Base-by-base conservation (phyloP, 2,888 invertebrate species). In the Salticus scenicus region DNA sequence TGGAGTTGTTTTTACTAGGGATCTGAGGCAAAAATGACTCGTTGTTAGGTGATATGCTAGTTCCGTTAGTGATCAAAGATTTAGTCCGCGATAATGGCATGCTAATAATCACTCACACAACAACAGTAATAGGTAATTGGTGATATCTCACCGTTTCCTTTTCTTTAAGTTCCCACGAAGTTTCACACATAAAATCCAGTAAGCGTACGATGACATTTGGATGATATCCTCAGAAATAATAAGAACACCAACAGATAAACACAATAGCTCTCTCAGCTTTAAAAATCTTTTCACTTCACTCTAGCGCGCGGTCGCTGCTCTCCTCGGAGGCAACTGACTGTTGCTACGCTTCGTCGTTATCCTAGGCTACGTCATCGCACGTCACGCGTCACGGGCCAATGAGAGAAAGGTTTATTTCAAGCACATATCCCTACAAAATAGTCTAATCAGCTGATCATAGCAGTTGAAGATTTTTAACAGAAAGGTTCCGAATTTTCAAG, bases 31-130 rank as follows among this genome's bases (percentile, higher is more conserved):
- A 80, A 72, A 89, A 89, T 10, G 89, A 88, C 71, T 90, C 90
- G 51, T 90, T 89, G 33, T 89, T 70, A 2, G 87, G 74, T 14
- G 89, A 90, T 72, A 84, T 73, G 76, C 90, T 89, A 64, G 90
- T 89, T 85, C 91, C 90, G 88, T 91, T 91, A 83, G 91, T 91
- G 85, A 92, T 89, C 87, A 92, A 89, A 87, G 92, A 91, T 81
- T 91, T 90, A 37, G 92, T 91, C 87, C 91, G 90, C 82, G 91
- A 91, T 84, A 92, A 89, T 87, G 91, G 91, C 91, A 92, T 91
- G 64, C 74, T 78, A 42, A 51, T 33, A 51, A 41, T 72, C 82
- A 66, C 82, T 47, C 84, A 64, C 57, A 42, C 37, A 78, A 67
- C 33, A 10, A 24, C 7, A 14, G 28, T 20, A 20, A 17, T 37